Base-by-base conservation (phyloP, 2,888 invertebrate species). In the Pristionchus entomophagus region DNA sequence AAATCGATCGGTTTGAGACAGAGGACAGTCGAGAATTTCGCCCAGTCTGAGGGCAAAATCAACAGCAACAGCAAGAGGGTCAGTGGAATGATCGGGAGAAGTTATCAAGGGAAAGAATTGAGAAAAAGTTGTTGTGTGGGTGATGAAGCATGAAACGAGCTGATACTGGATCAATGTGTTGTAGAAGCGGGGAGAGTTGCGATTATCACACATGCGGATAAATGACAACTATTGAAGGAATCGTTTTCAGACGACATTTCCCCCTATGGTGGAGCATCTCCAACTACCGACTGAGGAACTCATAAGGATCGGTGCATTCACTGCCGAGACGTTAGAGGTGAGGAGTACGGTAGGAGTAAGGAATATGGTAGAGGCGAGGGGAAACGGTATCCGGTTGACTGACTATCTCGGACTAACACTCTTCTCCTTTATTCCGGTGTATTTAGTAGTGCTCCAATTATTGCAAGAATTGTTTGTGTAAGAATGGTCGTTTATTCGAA, bases 1-100 rank as follows among this genome's bases (percentile, higher is more conserved):
- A 41, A 45, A 41, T 73, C 73, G 73, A 73, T 73, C 41, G 73
- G 73, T 41, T 41, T 73, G 73, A 41, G 73, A 73, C 73, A 73
- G 41, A 73, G 26, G 41, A 41, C 41, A 32, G n/a, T 73, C 0
- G 73, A n/a, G 0, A 41, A 73, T 45, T 73, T 73, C 73, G 45
- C 41, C 41, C 73, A 73, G n/a, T 38, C 73, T 6, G 38, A 41
- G 10, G 73, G 5, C 17, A 73, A 73, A 26, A 73, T 45, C 26
- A 45, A n/a, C 26, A 41, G 41, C n/a, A 73, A 73, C 19, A 73
- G 26, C n/a, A 73, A 41, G 73, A 73, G 73, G 45, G 73, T 73
- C n/a, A 41, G 69, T n/a, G 4, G 14, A 10, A 14, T 32, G 12
- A 2, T 4, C 19, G 10, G 19, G 17, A 32, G n/a, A 62, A 59